Conservation (phyloP, 2,113 vertebrate genomes). For the Labeo catla region DNA sequence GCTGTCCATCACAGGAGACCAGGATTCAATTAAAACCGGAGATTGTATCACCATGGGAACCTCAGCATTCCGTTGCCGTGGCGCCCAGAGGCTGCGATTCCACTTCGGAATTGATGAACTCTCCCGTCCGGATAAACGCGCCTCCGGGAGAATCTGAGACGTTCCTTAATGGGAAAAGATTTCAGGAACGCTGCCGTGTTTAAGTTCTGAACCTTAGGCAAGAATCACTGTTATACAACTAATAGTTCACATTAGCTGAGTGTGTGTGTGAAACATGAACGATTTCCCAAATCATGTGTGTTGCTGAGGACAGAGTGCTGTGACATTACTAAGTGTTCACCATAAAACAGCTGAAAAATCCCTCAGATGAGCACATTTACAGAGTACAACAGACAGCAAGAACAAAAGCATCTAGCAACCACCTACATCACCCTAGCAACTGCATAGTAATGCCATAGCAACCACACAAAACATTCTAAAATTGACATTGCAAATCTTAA, state of each 20-base stretch:
- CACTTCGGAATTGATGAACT: constrained; percentile 67
- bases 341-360: background rate
- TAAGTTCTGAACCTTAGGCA: background rate
- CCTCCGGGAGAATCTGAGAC: constrained; percentile 47
- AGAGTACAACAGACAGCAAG: too few species aligned
- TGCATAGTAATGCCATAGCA: too few species aligned
- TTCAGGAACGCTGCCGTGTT: background rate
- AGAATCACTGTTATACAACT: background rate
- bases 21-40: constrained; percentile 75
- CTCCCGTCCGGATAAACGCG: constrained; percentile 67
- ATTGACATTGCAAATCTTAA: too few species aligned
- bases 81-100: constrained; percentile 58
- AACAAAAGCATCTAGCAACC: too few species aligned
- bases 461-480: too few species aligned
- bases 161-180: background rate
- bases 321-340: background rate
- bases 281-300: background rate
- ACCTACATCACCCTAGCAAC: too few species aligned
- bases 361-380: background rate
- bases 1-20: constrained; percentile 63
- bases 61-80: constrained; percentile 48
- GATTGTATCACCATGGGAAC: constrained; percentile 68
- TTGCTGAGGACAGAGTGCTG: background rate
- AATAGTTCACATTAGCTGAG: background rate
- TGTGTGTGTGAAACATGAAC: background rate